These are phyloP conservation scores for Acanthurus leucopareius DNA, from an alignment of 2,797 vertebrate genomes.

Conservation along the genomic window DNA sequence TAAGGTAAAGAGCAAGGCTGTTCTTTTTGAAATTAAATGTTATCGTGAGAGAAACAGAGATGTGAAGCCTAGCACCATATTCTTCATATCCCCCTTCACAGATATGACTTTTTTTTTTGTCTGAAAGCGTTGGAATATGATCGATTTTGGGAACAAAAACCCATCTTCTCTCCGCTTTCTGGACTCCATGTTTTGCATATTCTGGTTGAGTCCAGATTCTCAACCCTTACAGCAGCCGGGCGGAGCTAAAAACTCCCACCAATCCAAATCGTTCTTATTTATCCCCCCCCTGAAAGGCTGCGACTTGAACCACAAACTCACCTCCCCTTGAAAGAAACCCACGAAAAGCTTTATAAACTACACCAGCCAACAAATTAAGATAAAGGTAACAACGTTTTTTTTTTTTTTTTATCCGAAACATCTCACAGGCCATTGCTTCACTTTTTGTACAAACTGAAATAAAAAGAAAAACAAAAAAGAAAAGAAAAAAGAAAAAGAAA, in stretches of 20 bases:
- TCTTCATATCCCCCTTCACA: constrained; percentile 48
- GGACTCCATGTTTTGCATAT: constrained; percentile 77
- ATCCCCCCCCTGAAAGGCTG: constrained; percentile 79
- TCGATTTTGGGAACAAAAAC: constrained; percentile 7
- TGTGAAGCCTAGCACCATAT: constrained; percentile 81
- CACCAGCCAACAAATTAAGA: constrained; percentile 84
- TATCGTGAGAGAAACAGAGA: constrained; percentile 68
- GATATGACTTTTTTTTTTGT: constrained; percentile 4
- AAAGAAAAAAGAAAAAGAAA: constrained; percentile 28
- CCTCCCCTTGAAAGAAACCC: constrained; percentile 74
- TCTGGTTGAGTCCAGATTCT: constrained; percentile 67
- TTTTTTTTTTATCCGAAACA: constrained; percentile 81
- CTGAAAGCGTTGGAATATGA: constrained; percentile 26
- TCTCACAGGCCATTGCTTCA: constrained; percentile 76
- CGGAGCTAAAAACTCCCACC: neutral
- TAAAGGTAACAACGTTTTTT: constrained; percentile 75
- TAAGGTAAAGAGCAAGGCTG: constrained; percentile 87
- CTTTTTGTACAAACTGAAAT: constrained; percentile 75
- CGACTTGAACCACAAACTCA: constrained; percentile 80
- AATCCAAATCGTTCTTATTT: constrained; percentile 15
- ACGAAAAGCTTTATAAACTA: constrained; percentile 85
- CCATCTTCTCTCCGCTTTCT: constrained; percentile 10
- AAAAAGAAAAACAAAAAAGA: no score
- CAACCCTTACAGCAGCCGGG: constrained; percentile 42
- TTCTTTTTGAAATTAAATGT: constrained; percentile 81